phyloP scores from a whole-genome alignment of 1,140 invertebrate species.

The Temnothorax curvispinosus region DNA sequence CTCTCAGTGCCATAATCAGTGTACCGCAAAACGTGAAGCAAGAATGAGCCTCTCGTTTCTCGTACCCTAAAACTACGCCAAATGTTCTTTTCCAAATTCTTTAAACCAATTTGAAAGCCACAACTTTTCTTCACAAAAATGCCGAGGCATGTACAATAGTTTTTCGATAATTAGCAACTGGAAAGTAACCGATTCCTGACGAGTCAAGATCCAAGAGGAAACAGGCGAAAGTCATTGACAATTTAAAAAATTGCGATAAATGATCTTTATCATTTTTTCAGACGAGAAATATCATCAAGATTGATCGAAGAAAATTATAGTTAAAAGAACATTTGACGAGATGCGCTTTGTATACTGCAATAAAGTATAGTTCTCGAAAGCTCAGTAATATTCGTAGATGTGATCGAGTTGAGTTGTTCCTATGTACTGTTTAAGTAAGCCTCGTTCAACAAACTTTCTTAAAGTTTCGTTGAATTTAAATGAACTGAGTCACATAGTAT shows the following conservation, averaged over 20 bases:
- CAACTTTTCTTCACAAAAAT: neutral
- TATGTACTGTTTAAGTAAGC: neutral
- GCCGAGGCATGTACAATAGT: no score
- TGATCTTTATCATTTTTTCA: no score
- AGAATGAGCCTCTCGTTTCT: constrained; percentile 31
- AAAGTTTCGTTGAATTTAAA: neutral
- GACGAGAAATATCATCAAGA: neutral
- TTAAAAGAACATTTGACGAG: neutral
- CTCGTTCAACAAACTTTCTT: neutral
- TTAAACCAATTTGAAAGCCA: neutral
- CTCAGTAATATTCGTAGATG: neutral
- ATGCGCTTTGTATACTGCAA: neutral
- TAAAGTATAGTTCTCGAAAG: neutral
- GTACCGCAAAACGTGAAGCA: constrained; percentile 66
- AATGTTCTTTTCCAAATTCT: neutral
- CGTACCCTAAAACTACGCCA: neutral
- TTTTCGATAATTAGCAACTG: neutral
- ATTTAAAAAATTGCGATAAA: no score
- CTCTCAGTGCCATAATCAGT: constrained; percentile 70
- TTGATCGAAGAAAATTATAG: neutral
- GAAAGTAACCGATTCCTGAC: neutral
- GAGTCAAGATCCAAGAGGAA: neutral
- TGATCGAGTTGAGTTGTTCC: neutral
- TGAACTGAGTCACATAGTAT: neutral
- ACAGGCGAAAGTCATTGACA: neutral